These are phyloP conservation scores for Etia nguti DNA, from an alignment of 2,113 vertebrate genomes.

Conservation along the genomic window DNA sequence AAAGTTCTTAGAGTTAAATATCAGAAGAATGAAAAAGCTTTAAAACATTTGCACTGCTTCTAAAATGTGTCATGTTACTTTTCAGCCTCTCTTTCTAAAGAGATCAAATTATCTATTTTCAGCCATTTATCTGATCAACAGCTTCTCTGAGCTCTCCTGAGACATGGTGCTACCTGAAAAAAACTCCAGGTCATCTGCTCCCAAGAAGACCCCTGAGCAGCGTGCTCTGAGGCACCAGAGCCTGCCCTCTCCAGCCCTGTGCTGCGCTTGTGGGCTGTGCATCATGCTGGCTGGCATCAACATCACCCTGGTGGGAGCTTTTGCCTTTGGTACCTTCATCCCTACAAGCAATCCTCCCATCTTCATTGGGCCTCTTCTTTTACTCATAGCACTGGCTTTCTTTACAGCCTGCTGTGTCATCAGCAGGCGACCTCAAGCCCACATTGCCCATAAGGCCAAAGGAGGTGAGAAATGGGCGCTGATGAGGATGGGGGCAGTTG, in stretches of 20 bases:
- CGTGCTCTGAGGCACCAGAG: conserved; percentile 63
- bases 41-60: neutral
- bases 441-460: conserved; percentile 49
- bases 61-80: neutral
- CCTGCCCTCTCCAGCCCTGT: conserved; percentile 86
- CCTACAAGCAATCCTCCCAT: conserved; percentile 84
- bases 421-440: conserved; percentile 74
- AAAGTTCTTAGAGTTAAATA: neutral
- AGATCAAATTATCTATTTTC: neutral
- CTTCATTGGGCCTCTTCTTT: conserved; percentile 83
- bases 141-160: neutral
- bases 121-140: neutral
- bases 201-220: conserved; percentile 70
- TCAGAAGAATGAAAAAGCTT: neutral
- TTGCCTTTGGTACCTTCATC: conserved; percentile 83
- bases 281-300: conserved; percentile 94
- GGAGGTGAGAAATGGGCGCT: conserved; percentile 72
- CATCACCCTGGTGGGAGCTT: conserved; percentile 91
- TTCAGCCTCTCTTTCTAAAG: neutral
- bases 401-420: conserved; percentile 86
- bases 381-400: conserved; percentile 83
- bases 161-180: conserved; percentile 74
- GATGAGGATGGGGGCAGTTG: conserved; percentile 75
- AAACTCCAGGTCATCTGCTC: conserved; percentile 58
- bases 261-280: conserved; percentile 92